Base-by-base conservation (phyloP, 2,113 vertebrate species). In the Oncorhynchus tshawytscha region DNA sequence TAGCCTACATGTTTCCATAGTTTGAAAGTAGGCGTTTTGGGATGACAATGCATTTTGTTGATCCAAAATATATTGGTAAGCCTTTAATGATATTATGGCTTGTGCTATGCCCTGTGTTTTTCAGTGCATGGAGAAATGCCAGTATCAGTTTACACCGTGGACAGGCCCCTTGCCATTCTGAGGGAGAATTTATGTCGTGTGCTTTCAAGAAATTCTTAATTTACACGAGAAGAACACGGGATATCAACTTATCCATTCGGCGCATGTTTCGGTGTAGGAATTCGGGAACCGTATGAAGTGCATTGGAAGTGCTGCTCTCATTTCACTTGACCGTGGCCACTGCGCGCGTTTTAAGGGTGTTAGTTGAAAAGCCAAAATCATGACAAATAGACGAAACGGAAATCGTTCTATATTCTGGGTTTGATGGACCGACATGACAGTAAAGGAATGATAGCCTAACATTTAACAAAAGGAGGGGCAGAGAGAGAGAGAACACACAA, bases 121-220 rank as follows among this genome's bases (percentile, higher is more conserved):
- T 54, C 51, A 54, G 51, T 4, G 86, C 75, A 88, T 87, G 88
- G 85, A 84, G 84, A 70, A 73, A 75, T 75, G 74, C 49, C 51
- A 74, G 49, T 68, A 8, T 75, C 65, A 78, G 67, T 24, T 12
- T 20, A 16, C 16, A 12, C 27, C 1, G 15, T 16, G 27, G 66
- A 34, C 39, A 39, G 39, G 39, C 39, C 29, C n/a, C 68, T 70
- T 39, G 2, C 39, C 39, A 39, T 39, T 39, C 39, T 39, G 39
- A 39, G 39, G 7, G 29, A 60, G 75, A 78, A 72, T 29, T 87
- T 68, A 87, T 69, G n/a, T 12, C 2, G 80, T 65, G 51, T 62
- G 67, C 39, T 24, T 22, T 12, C 60, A 57, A 67, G 25, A 69
- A 39, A 39, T 6, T 25, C 48, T 31, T n/a, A 13, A 20, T 9